Percentiles rank a stretch among this genome's conserved stretches.
Evolutionary conservation across 92 coral and sea anemone species (phyloP).

Genomic region (Palythoa grandiflora): DNA sequence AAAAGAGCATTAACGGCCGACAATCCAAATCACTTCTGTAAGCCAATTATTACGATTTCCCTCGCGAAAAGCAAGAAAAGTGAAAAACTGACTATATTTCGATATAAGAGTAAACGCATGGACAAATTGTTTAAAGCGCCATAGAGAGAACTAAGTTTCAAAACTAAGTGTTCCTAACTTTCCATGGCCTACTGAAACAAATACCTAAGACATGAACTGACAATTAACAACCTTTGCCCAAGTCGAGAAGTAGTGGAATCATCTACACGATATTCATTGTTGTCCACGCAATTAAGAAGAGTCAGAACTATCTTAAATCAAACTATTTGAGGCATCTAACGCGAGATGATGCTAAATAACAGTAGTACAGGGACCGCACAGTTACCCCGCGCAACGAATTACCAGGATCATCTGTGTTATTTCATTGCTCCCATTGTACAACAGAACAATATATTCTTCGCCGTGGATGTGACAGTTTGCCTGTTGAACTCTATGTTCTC

Average conservation of each 20-base stretch:
- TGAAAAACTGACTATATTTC: too few species aligned
- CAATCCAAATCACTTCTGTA: background rate
- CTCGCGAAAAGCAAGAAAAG: background rate
- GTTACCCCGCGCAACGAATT: background rate
- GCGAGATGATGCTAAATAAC: constrained; percentile 9
- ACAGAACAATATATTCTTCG: background rate
- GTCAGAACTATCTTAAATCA: too few species aligned
- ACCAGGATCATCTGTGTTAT: background rate
- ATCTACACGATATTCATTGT: background rate
- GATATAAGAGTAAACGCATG: too few species aligned
- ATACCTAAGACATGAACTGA: background rate
- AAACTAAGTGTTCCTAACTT: background rate
- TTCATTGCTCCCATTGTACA: constrained; percentile 1
- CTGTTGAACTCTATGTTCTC: constrained; percentile 63
- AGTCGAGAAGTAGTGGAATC: too few species aligned
- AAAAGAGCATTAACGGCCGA: background rate
- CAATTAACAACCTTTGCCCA: too few species aligned
- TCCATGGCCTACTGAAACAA: background rate
- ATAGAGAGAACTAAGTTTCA: background rate
- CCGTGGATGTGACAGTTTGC: constrained; percentile 24
- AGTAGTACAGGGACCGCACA: background rate
- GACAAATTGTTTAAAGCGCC: background rate
- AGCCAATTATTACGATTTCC: background rate
- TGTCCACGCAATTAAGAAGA: background rate
- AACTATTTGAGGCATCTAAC: background rate